Evolutionary conservation across 1,140 invertebrate genomes (phyloP).

Genomic region (Drosophila paulistorum): DNA sequence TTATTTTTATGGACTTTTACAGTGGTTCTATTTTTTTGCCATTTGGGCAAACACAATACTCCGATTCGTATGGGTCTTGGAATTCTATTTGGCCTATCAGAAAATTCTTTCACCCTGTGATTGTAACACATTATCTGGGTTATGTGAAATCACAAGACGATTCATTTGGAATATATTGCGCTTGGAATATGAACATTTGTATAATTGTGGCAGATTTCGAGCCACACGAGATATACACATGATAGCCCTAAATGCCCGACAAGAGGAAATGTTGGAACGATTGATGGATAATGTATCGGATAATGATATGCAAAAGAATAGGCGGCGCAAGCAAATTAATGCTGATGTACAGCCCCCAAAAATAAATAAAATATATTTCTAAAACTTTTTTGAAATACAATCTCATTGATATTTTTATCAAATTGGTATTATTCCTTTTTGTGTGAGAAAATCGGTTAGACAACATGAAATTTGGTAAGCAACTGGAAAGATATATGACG

Average conservation of each 20-base stretch:
- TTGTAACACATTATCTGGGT: constrained; percentile 32
- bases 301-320: neutral
- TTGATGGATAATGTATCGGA: constrained; percentile 37
- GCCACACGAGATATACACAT: constrained; percentile 58
- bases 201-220: constrained; percentile 61
- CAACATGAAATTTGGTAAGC: constrained; percentile 14
- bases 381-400: neutral
- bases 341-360: neutral
- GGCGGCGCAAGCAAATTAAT: neutral
- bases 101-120: constrained; percentile 22
- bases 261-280: constrained; percentile 28
- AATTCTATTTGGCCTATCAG: constrained; percentile 90
- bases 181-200: constrained; percentile 63
- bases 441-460: neutral
- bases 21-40: constrained; percentile 97
- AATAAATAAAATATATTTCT: constrained; percentile 41
- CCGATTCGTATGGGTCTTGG: constrained; percentile 94
- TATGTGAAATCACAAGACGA: constrained; percentile 52
- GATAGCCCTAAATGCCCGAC: constrained; percentile 12
- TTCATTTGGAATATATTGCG: constrained; percentile 72
- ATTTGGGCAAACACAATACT: constrained; percentile 97
- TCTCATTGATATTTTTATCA: neutral
- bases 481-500: constrained; percentile 5
- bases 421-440: no score
- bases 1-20: neutral